phyloP scores from a whole-genome alignment of 2,113 vertebrate genomes.

The Sphyrna mokarran region DNA sequence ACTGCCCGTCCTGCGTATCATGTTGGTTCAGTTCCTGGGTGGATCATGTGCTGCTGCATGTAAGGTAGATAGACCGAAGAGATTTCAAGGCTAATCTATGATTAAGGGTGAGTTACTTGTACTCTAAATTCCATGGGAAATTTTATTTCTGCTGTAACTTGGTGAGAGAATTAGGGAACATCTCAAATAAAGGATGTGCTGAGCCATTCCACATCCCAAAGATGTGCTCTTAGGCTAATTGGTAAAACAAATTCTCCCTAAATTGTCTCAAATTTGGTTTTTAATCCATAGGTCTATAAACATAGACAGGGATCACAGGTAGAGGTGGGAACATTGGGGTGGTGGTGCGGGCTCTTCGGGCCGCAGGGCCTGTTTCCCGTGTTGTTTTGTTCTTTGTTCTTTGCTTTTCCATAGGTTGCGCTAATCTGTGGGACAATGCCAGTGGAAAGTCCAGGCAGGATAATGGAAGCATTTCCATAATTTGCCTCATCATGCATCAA shows the following conservation, averaged over 20 bases:
- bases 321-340: too few species aligned
- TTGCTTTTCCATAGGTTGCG: too few species aligned
- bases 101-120: background rate
- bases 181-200: background rate
- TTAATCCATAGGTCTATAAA: too few species aligned
- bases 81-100: background rate
- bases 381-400: too few species aligned
- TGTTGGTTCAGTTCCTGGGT: background rate
- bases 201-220: too few species aligned
- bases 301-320: too few species aligned
- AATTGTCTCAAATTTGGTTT: too few species aligned
- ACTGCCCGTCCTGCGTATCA: too few species aligned
- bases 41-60: background rate
- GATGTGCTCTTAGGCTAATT: too few species aligned
- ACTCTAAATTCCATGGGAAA: background rate
- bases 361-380: too few species aligned
- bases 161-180: background rate
- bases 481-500: background rate
- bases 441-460: background rate
- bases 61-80: background rate
- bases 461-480: background rate
- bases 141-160: background rate
- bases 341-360: too few species aligned
- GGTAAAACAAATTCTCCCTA: too few species aligned
- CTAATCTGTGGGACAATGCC: background rate